Evolutionary conservation across 2,113 vertebrate genomes (phyloP), one percentile per base, ranked within the genome.

Genomic region (Malaclemys terrapin): DNA sequence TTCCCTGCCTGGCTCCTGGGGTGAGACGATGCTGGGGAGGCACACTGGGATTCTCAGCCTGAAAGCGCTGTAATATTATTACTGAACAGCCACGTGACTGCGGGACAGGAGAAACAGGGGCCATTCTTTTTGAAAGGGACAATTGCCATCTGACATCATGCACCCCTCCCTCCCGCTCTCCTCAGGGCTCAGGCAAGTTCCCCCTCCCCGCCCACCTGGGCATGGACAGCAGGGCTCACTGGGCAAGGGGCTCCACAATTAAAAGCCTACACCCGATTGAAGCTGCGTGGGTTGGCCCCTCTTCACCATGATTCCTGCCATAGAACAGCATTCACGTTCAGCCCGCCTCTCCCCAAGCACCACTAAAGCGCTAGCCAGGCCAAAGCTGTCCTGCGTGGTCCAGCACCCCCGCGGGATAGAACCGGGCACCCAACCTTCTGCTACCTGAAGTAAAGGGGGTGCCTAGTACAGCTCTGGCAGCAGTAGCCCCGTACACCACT

Each of bases 11-110:
- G 6, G 14, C 35, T 69, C 69, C 69, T 22, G 19, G 35, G 17
- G 8, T 4, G 8, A 2, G 19, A 19, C 1, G 16, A 38, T 1
- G 19, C 69, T 72, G 19, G n/a, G 31, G 9, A 20, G n/a, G 69
- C 16, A 17, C 17, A 5, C 7, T 22, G 35, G n/a, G 17, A 20
- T 20, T 22, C n/a, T 72, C n/a, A 72, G 19, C 3, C 2, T 8
- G n/a, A 38, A 31, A 13, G 62, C 1, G 17, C 35, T 20, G 10
- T 38, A 20, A 22, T 19, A 38, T 72, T 38, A 38, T 72, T 22
- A 38, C 13, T 19, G n/a, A 72, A 20, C n/a, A 72, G 69, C 31
- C 65, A 8, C 14, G 6, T 35, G 8, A 20, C 35, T 17, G 8
- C 22, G 5, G 62, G 62, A 12, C 62, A 65, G 62, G 17, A 38